These are phyloP conservation scores for Furcula furcula DNA, from an alignment of 2,888 invertebrate genomes.

Conservation along the genomic window DNA sequence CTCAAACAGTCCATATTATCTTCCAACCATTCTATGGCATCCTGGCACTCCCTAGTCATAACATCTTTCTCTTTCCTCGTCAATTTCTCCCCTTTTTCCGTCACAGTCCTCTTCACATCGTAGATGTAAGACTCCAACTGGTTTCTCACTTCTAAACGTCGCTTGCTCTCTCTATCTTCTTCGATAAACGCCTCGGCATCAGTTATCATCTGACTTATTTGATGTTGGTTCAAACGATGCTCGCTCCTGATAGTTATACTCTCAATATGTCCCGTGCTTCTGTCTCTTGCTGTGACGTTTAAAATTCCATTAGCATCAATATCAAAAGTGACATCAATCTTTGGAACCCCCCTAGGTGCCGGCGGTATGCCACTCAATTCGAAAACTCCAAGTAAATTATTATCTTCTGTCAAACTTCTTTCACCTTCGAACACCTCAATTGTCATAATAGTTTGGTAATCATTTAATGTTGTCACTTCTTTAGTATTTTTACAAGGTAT, in stretches of 20 bases:
- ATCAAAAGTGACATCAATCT: slow-evolving; percentile 59
- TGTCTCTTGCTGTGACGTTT: slow-evolving; percentile 53
- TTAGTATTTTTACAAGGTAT: slow-evolving; percentile 57
- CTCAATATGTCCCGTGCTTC: slow-evolving; percentile 47
- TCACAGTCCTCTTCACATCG: slow-evolving; percentile 42
- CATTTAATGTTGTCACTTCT: slow-evolving; percentile 60
- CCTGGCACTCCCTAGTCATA: slow-evolving; percentile 45
- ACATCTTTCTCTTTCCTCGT: slow-evolving; percentile 37
- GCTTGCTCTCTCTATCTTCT: slow-evolving; percentile 53
- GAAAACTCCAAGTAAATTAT: slow-evolving; percentile 57
- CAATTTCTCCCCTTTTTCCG: slow-evolving; percentile 38
- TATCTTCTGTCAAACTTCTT: slow-evolving; percentile 55
- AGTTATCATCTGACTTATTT: slow-evolving; percentile 52
- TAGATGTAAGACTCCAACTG: slow-evolving; percentile 60
- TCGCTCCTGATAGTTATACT: slow-evolving; percentile 48
- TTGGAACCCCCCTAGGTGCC: slow-evolving; percentile 56
- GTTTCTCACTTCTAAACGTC: slow-evolving; percentile 53
- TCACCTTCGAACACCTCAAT: slow-evolving; percentile 69
- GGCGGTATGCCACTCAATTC: slow-evolving; percentile 57
- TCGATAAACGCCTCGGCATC: slow-evolving; percentile 48
- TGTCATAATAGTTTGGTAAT: slow-evolving; percentile 57
- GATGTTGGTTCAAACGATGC: slow-evolving; percentile 43
- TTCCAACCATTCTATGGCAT: slow-evolving; percentile 54
- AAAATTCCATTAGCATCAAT: slow-evolving; percentile 55
- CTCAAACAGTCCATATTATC: slow-evolving; percentile 42